Conservation (phyloP, 2,797 vertebrate genomes). For the Austrolebias charrua region DNA sequence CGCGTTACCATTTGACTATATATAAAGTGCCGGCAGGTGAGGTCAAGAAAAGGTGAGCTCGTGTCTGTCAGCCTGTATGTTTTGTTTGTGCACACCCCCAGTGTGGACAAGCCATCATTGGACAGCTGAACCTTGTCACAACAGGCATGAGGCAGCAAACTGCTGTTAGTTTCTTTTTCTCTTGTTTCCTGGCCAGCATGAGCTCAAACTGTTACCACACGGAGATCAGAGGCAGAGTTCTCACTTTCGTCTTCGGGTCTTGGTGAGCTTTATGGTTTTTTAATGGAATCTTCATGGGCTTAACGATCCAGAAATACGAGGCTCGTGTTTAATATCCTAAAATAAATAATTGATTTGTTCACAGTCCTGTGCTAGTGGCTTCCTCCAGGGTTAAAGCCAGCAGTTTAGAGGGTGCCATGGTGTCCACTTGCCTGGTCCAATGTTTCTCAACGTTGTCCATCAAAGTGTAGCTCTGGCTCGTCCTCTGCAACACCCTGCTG, state of each 20-base stretch:
- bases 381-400: constrained; percentile 36
- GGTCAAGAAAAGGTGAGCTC: constrained; percentile 1
- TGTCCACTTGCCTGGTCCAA: constrained; percentile 33
- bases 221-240: constrained; percentile 56
- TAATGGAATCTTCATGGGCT: constrained; percentile 67
- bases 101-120: constrained; percentile 28
- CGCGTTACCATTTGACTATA: constrained; percentile 55
- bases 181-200: constrained; percentile 51
- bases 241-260: constrained; percentile 38
- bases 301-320: constrained; percentile 63
- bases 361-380: constrained; percentile 35
- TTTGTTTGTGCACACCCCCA: constrained; percentile 26
- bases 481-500: constrained; percentile 52
- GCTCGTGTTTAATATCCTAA: constrained; percentile 54
- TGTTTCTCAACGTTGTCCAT: constrained; percentile 31
- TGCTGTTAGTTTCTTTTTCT: constrained; percentile 49
- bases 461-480: constrained; percentile 26
- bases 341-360: constrained; percentile 71
- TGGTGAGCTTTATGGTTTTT: constrained; percentile 62
- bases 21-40: constrained; percentile 25
- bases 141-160: constrained; percentile 39
- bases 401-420: constrained; percentile 43
- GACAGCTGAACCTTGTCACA: constrained; percentile 51
- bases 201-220: constrained; percentile 43
- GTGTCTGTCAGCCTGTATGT: constrained; percentile 14